These are phyloP conservation scores for Corythornis leucogaster DNA, from an alignment of 2,797 vertebrate species.

Conservation along the genomic window DNA sequence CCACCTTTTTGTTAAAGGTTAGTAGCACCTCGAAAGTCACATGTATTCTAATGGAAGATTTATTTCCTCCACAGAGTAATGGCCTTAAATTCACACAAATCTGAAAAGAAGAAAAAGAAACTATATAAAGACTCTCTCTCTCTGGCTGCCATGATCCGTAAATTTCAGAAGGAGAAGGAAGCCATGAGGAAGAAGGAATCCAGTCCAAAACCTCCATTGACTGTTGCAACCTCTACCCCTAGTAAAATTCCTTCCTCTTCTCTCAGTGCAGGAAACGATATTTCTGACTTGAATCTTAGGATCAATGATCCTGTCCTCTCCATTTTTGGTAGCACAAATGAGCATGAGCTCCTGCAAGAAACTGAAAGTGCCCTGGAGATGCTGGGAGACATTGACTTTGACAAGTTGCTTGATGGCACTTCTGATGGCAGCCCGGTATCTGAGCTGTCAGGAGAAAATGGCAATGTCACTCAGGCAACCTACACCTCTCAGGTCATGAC, in stretches of 20 bases:
- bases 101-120: conserved; percentile 99
- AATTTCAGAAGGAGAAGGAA: conserved; percentile 95
- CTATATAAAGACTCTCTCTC: conserved; percentile 93
- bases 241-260: conserved; percentile 76
- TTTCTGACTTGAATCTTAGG: conserved; percentile 82
- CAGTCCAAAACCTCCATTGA: conserved; percentile 67
- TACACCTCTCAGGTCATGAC: conserved; percentile 77
- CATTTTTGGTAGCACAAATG: conserved; percentile 90
- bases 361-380: conserved; percentile 88
- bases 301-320: conserved; percentile 89
- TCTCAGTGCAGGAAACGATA: conserved; percentile 74
- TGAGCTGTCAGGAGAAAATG: conserved; percentile 85
- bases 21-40: not conserved
- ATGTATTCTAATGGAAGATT: not conserved
- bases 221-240: conserved; percentile 68
- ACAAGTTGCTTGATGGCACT: conserved; percentile 90
- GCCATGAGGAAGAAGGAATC: conserved; percentile 88
- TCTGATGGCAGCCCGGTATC: conserved; percentile 87
- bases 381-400: conserved; percentile 93
- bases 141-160: conserved; percentile 94
- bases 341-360: conserved; percentile 91
- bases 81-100: conserved; percentile 90
- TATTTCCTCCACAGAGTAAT: conserved; percentile 82
- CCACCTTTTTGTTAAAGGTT: not conserved
- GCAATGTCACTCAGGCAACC: conserved; percentile 78